These are phyloP conservation scores for Oopsacas minuta DNA, from an alignment of 37 sponge, comb jelly and placozoan species.

Conservation along the genomic window DNA sequence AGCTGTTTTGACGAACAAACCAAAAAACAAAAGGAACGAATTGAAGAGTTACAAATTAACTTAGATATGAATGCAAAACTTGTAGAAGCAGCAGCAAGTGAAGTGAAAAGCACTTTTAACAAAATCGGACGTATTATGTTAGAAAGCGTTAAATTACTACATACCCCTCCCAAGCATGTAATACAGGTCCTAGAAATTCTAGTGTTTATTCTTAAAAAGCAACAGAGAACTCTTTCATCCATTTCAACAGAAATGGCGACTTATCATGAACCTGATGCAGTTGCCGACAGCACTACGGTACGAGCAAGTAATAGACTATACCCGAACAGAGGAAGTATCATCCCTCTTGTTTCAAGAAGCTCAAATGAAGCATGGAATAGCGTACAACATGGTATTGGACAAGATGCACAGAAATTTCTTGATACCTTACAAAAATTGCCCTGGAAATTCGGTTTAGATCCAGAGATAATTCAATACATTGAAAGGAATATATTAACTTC, in stretches of 20 bases:
- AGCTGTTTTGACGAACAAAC: background rate
- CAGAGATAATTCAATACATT: background rate
- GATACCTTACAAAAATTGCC: background rate
- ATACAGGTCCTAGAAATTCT: background rate
- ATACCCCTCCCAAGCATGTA: background rate
- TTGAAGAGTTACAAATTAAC: background rate
- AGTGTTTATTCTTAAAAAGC: background rate
- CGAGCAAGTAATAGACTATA: too few relatives aligned
- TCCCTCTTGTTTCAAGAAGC: background rate
- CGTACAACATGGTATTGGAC: background rate
- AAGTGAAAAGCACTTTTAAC: background rate
- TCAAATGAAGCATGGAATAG: background rate
- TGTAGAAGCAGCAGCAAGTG: background rate
- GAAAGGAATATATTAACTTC: background rate
- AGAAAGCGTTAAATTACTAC: background rate
- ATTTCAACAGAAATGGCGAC: background rate
- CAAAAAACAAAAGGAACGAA: background rate
- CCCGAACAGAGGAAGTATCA: background rate
- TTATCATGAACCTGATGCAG: background rate
- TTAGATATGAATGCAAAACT: background rate
- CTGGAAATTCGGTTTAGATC: conserved; percentile 1
- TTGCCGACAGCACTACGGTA: background rate
- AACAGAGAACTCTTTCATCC: background rate
- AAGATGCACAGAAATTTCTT: background rate
- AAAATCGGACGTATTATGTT: background rate